Conservation (phyloP, 2,888 invertebrate species). For the Sipha maydis region DNA sequence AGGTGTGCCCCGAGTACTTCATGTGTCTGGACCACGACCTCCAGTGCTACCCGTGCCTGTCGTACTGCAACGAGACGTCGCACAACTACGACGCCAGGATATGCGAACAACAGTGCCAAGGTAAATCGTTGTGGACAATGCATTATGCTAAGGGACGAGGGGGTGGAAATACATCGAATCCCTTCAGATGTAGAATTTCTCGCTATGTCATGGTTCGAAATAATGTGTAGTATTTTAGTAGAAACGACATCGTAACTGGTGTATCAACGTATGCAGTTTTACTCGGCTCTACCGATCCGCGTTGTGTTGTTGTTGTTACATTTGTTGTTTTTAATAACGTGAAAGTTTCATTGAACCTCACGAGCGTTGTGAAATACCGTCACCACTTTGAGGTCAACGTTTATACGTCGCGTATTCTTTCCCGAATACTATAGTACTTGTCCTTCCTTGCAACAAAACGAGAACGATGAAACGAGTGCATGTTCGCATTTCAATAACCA, state of each 20-base stretch:
- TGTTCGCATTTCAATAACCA: background rate
- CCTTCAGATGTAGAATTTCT: too few relatives aligned
- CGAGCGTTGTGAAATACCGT: background rate
- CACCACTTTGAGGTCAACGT: background rate
- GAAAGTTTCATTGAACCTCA: background rate
- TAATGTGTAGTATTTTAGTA: too few relatives aligned
- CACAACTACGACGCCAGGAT: conserved; percentile 63
- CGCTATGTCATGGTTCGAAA: too few relatives aligned
- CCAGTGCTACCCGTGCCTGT: conserved; percentile 58
- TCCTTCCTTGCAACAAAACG: background rate
- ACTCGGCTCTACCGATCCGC: background rate
- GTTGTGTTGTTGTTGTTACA: too few relatives aligned
- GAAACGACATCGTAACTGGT: too few relatives aligned
- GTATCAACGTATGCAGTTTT: background rate
- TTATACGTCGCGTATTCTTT: background rate
- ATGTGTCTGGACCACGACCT: conserved; percentile 63
- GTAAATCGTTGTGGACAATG: conserved; percentile 56
- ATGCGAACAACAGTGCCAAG: conserved; percentile 64
- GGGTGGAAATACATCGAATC: too few relatives aligned
- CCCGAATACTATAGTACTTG: background rate
- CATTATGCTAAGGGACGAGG: too few relatives aligned
- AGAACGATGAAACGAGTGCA: background rate
- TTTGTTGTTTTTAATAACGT: background rate
- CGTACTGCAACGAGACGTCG: conserved; percentile 57
- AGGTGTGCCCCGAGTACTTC: conserved; percentile 61